A percentile compares a stretch with the other conserved stretches of the same genome.
phyloP scores from a whole-genome alignment of 2,888 invertebrate genomes.

The Thymelicus lineola region DNA sequence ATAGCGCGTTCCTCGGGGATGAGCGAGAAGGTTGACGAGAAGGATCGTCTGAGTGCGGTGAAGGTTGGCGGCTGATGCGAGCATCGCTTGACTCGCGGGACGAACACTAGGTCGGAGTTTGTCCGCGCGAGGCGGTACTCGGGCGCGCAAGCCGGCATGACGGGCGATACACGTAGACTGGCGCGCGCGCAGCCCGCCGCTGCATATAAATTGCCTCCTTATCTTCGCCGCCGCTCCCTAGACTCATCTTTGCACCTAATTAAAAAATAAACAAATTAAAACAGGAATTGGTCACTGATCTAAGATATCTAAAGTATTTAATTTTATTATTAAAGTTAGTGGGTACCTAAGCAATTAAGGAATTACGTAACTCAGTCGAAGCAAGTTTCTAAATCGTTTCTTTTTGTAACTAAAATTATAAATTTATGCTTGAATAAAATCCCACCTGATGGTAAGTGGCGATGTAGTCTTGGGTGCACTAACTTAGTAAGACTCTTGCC shows the following conservation, averaged over 20 bases:
- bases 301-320: too few species aligned
- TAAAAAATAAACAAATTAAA: constrained; percentile 61
- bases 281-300: constrained; percentile 14
- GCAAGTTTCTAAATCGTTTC: background rate
- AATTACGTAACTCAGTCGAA: background rate
- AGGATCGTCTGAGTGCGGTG: constrained; percentile 82
- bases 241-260: constrained; percentile 82
- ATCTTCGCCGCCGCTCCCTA: constrained; percentile 61
- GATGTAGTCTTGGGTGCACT: too few species aligned
- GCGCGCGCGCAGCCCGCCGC: constrained; percentile 66
- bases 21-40: constrained; percentile 85
- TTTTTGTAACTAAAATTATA: too few species aligned
- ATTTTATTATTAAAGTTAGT: too few species aligned
- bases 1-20: constrained; percentile 87
- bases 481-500: too few species aligned
- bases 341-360: too few species aligned
- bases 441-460: too few species aligned
- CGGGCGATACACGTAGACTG: constrained; percentile 56
- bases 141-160: constrained; percentile 88
- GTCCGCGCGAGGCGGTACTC: constrained; percentile 87
- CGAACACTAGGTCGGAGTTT: constrained; percentile 81
- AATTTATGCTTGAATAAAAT: too few species aligned
- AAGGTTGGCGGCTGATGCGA: constrained; percentile 84
- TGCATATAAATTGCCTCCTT: constrained; percentile 79
- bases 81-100: constrained; percentile 80